Evolutionary conservation across 1,140 invertebrate genomes (phyloP).

Genomic region (Drosophila pectinifera): DNA sequence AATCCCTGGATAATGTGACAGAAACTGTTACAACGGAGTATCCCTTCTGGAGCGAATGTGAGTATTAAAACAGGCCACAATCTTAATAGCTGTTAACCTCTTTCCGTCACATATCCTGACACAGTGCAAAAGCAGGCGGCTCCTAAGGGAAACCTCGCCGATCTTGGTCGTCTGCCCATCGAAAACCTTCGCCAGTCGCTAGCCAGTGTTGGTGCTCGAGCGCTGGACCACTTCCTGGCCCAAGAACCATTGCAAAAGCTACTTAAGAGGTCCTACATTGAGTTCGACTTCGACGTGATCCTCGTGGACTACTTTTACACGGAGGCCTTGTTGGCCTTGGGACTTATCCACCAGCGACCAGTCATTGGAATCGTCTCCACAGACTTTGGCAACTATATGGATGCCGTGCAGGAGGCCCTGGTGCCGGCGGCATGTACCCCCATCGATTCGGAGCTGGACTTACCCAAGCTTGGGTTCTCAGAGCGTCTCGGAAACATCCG

Average conservation of each 20-base stretch:
- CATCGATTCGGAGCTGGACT: conserved; percentile 52
- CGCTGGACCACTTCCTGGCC: conserved; percentile 68
- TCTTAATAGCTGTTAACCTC: no score
- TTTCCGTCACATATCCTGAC: no score
- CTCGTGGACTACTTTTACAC: conserved; percentile 85
- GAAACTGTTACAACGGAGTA: conserved; percentile 73
- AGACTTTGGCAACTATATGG: conserved; percentile 77
- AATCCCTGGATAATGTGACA: conserved; percentile 60
- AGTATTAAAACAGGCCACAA: not conserved
- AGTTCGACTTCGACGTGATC: conserved; percentile 85
- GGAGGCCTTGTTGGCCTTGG: conserved; percentile 84
- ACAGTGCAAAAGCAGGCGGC: conserved; percentile 64
- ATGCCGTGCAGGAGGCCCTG: conserved; percentile 66
- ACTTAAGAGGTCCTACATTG: conserved; percentile 40
- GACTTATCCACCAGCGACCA: conserved; percentile 82
- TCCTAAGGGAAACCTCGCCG: conserved; percentile 49
- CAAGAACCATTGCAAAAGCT: conserved; percentile 55
- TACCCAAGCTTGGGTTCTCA: conserved; percentile 36
- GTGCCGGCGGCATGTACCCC: conserved; percentile 76
- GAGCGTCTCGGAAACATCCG: conserved; percentile 59
- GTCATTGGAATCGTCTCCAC: conserved; percentile 81
- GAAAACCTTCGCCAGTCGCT: conserved; percentile 54
- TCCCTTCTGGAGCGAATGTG: conserved; percentile 74
- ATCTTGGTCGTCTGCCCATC: conserved; percentile 41
- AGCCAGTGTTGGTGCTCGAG: conserved; percentile 51